A percentile compares a stretch with the other conserved stretches of the same genome.
Evolutionary conservation across 1,140 invertebrate species (phyloP).

Genomic region (Notospermus geniculatus): DNA sequence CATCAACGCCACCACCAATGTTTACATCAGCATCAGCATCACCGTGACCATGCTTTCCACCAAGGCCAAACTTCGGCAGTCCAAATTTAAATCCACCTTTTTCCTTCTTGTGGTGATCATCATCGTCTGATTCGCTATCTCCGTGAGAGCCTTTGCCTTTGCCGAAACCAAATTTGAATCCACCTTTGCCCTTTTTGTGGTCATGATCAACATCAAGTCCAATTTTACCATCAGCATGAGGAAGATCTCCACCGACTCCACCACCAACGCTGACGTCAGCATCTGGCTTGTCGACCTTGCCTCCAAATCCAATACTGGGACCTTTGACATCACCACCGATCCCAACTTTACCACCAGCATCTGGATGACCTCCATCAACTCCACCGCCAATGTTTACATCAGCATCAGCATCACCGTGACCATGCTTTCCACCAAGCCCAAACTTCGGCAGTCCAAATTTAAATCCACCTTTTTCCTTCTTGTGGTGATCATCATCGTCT

Average conservation of each 20-base stretch:
- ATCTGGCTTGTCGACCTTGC: conserved; percentile 4
- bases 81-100: not conserved
- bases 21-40: not conserved
- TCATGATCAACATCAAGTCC: not conserved
- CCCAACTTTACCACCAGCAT: conserved; percentile 2
- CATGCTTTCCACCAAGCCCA: not conserved
- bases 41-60: not conserved
- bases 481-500: not conserved
- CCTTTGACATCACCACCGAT: conserved; percentile 6
- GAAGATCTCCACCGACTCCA: not conserved
- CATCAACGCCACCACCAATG: not conserved
- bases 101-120: not conserved
- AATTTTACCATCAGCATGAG: not conserved
- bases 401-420: not conserved
- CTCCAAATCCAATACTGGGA: not conserved
- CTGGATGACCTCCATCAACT: not conserved
- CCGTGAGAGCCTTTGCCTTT: conserved; percentile 1
- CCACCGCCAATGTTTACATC: not conserved
- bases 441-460: not conserved
- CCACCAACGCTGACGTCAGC: not conserved
- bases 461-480: not conserved
- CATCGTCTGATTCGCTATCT: conserved; percentile 1
- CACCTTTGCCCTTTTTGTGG: conserved; percentile 8
- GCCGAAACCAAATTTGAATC: not conserved
- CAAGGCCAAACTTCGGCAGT: not conserved